Conservation (phyloP, 1,140 invertebrate species). For the Mamestra configurata region DNA sequence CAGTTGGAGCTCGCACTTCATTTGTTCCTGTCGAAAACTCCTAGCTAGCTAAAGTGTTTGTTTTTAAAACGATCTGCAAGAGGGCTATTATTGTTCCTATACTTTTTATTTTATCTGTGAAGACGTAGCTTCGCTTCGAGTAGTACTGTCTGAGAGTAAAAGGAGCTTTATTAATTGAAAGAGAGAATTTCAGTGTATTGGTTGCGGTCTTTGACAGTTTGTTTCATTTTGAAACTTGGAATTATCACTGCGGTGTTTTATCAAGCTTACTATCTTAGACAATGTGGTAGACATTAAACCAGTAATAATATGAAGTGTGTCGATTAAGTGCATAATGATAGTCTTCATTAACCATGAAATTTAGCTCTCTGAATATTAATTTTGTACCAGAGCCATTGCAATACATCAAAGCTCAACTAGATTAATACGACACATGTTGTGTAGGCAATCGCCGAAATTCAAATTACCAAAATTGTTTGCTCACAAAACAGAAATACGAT, state of each 20-base stretch:
- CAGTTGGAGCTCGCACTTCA: conserved; percentile 55
- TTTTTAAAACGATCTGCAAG: conserved; percentile 50
- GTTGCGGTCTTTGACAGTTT: conserved; percentile 12
- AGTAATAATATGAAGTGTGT: too few relatives aligned
- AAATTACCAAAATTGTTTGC: neutral
- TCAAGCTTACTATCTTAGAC: too few relatives aligned
- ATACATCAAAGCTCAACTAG: neutral
- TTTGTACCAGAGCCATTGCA: neutral
- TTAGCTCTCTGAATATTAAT: too few relatives aligned
- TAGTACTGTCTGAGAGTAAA: conserved; percentile 4
- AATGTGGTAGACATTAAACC: neutral
- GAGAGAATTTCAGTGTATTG: neutral
- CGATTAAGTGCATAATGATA: too few relatives aligned
- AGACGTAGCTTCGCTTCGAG: conserved; percentile 19
- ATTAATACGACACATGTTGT: conserved; percentile 8
- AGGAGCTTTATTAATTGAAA: neutral
- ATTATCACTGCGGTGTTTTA: neutral
- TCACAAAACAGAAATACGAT: conserved; percentile 12
- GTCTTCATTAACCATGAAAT: too few relatives aligned
- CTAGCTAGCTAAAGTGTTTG: conserved; percentile 46
- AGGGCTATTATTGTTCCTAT: conserved; percentile 49
- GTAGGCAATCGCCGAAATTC: neutral
- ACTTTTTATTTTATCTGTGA: conserved; percentile 31
- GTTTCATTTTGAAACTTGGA: neutral
- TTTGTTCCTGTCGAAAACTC: conserved; percentile 52